Evolutionary conservation across 30 jellyfish, hydroid and myxozoan genomes (phyloP), one percentile per base, ranked within the genome.

Genomic region (Cassiopea andromeda): DNA sequence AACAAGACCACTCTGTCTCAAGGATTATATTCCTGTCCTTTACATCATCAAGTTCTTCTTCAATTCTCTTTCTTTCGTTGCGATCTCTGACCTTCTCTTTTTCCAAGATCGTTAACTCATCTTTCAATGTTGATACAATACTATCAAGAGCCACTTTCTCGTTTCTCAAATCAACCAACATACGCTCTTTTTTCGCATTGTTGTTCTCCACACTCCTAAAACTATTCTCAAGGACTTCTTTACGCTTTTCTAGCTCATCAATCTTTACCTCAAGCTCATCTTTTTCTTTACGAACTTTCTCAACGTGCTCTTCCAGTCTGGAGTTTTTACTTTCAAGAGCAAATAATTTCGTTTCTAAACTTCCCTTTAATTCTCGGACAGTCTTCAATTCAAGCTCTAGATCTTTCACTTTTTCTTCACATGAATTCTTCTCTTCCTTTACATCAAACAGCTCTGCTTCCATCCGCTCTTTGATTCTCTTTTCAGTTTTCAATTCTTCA

Each of bases 1-100:
- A 96, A 77, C 99, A 96, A 47, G 99, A 96, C 99, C 99, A 96
- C 47, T 96, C 99, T 46, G 99, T 96, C 73, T 96, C 99, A 44
- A 96, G 82, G 60, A 96, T 96, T 49, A 96, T 96, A 90, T 96
- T 96, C 73, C 99, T 86, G 83, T 96, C 99, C 73, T 84, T 83
- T 58, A 96, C 98, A 79, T 96, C 99, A 81, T 96, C 99, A 48
- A 96, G 90, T 70, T 96, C 99, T 17, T 91, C 97, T 66, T 96
- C 98, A 43, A 96, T 81, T 50, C 87, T 92, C 75, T 91, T 85
- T 73, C 94, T 85, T 58, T 96, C 99, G 19, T 96, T 98, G 13
- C 81, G 91, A 68, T 96, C 99, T 58, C 93, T 84, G 2, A 82
- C 59, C 60, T 90, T 89, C 91, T 96, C 99, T 73, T 83, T 92